Evolutionary conservation across 2,113 vertebrate genomes (phyloP), one percentile per base, ranked within the genome.

Genomic region (Neofelis nebulosa): DNA sequence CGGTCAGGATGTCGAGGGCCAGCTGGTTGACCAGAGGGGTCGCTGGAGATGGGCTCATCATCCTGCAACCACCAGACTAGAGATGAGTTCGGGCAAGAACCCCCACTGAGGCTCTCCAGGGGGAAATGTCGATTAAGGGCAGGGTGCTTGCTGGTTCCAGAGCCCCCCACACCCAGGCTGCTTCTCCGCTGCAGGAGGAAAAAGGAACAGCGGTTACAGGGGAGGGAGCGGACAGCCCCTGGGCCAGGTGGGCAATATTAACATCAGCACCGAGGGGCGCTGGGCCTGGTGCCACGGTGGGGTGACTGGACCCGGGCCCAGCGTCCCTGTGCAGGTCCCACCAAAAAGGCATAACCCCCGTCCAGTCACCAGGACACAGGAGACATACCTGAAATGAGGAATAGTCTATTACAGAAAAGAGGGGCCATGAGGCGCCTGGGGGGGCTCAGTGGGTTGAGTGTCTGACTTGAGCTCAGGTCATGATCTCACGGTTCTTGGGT

Each of bases 231-330:
- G 61, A 33, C 31, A 18, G 68, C 8, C 19, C 33, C 65, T 19
- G 68, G 16, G 8, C 8, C 68, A 36, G 18, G 68, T 10, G n/a
- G n/a, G 18, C 4, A 18, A 36, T 1, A 5, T 4, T 8, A 21
- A n/a, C 8, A 9, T 36, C 4, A 19, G 18, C 68, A 0, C 0
- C 8, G 7, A 36, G 68, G n/a, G 68, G 16, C 8, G 18, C 68
- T n/a, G 7, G 33, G 33, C 65, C 2, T 14, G 14, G 13, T 5
- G 65, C 61, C 61, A 65, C 3, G 4, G 61, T 65, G 11, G 61
- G 21, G 61, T 0, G 3, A 65, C 61, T 14, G 65, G 29, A 66
- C 12, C 29, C 65, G 15, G 65, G 65, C 29, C 65, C 65, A 33
- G 29, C 3, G 16, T n/a, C 31, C 65, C 29, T n/a, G 18, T n/a